phyloP scores from a whole-genome alignment of 2,113 vertebrate genomes.

The Datnioides undecimradiatus region DNA sequence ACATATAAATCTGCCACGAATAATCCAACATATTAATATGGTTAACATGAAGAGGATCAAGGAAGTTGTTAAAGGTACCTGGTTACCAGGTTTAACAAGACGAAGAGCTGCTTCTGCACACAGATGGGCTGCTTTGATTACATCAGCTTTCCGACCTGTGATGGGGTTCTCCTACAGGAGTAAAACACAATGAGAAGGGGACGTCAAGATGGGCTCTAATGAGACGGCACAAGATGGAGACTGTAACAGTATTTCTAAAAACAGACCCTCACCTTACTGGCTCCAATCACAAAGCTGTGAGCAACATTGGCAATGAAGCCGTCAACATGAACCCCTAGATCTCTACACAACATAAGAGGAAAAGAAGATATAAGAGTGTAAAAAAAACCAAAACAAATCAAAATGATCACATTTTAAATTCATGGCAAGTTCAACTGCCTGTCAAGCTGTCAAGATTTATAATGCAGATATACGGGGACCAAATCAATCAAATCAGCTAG shows the following conservation, averaged over 20 bases:
- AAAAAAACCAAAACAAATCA: constrained; percentile 8
- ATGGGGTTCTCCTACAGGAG: constrained; percentile 88
- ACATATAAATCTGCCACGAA: too few relatives aligned
- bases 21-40: background rate
- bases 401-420: constrained; percentile 3
- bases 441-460: constrained; percentile 6
- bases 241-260: background rate
- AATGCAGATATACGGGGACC: background rate
- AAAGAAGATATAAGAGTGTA: background rate
- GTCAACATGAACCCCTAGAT: constrained; percentile 94
- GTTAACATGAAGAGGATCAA: background rate
- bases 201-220: background rate
- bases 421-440: constrained; percentile 25
- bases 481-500: constrained; percentile 11
- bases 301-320: constrained; percentile 96
- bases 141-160: constrained; percentile 94
- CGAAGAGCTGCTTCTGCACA: constrained; percentile 96
- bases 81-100: constrained; percentile 96
- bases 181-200: background rate
- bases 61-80: constrained; percentile 83
- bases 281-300: constrained; percentile 92
- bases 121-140: constrained; percentile 93
- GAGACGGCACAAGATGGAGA: background rate
- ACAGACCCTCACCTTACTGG: constrained; percentile 85
- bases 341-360: constrained; percentile 81